Evolutionary conservation across 2,113 vertebrate species (phyloP), one percentile per base, ranked within the genome.

Genomic region (Strix uralensis): DNA sequence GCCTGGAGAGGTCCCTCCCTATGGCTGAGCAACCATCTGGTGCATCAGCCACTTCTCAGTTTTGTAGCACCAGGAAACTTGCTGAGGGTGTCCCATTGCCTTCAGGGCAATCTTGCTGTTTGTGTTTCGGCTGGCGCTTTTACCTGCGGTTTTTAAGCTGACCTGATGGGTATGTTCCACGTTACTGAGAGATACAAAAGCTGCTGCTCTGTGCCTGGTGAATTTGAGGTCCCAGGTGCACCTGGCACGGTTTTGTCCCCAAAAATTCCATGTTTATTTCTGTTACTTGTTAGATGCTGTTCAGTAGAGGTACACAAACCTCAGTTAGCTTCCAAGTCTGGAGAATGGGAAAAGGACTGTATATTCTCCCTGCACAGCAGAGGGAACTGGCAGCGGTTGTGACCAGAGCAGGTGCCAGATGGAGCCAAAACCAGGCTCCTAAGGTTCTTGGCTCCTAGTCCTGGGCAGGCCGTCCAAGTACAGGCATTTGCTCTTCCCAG

Each of bases 241-340:
- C 0, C 3, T 20, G 26, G 51, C 59, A 32, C 20, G 14, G 21
- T 49, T 88, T 27, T 79, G 38, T 36, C 36, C 47, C n/a, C 66
- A 2, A 4, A 40, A 71, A 34, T 16, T 6, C 49, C 1, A 0
- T 11, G n/a, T 42, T 47, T 15, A 7, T 71, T 63, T 70, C 49
- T 75, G 47, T 75, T 49, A 2, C 16, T 27, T 46, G 27, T 6
- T 63, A 32, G 54, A 12, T 74, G 61, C 74, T 77, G 27, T 26
- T 62, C 11, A 51, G 67, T 51, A 70, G 82, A 81, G 57, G 16
- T 42, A 25, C n/a, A 30, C 32, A 40, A 13, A 38, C 18, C 40
- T 63, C 65, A 3, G 19, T 32, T 57, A 21, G n/a, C 65, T 81
- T 75, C 30, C 30, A 26, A 18, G 46, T 20, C 21, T 54, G 85